Evolutionary conservation across 2,113 vertebrate species (phyloP).

Genomic region (Cyanistes caeruleus): DNA sequence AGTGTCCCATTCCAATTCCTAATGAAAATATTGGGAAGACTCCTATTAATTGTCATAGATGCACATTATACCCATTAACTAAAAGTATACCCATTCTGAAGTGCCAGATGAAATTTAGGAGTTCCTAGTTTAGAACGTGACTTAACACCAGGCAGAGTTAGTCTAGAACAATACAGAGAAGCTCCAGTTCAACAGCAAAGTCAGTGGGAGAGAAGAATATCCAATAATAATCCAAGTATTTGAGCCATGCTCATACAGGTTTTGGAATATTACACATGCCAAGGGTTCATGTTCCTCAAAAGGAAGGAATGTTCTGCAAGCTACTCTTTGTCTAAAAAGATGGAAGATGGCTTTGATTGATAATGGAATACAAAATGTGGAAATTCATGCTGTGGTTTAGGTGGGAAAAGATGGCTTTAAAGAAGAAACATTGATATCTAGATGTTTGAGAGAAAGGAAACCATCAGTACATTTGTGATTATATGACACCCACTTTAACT

Average conservation of each 20-base stretch:
- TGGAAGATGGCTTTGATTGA: neutral
- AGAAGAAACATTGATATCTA: neutral
- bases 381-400: neutral
- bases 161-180: neutral
- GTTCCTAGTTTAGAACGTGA: neutral
- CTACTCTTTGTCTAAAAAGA: neutral
- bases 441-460: neutral
- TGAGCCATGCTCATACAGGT: neutral
- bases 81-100: neutral
- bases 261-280: neutral
- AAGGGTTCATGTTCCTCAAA: neutral
- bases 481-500: neutral
- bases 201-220: neutral
- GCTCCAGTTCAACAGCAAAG: neutral
- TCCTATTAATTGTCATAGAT: neutral
- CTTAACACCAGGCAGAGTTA: neutral
- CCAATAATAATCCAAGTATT: neutral
- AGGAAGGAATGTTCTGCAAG: neutral
- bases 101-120: neutral
- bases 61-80: neutral
- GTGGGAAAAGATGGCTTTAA: neutral
- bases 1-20: neutral
- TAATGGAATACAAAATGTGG: neutral
- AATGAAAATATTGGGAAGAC: neutral
- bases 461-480: neutral